These are phyloP conservation scores for Grammomys dolichurus DNA, from an alignment of 2,113 vertebrate species.

Conservation along the genomic window DNA sequence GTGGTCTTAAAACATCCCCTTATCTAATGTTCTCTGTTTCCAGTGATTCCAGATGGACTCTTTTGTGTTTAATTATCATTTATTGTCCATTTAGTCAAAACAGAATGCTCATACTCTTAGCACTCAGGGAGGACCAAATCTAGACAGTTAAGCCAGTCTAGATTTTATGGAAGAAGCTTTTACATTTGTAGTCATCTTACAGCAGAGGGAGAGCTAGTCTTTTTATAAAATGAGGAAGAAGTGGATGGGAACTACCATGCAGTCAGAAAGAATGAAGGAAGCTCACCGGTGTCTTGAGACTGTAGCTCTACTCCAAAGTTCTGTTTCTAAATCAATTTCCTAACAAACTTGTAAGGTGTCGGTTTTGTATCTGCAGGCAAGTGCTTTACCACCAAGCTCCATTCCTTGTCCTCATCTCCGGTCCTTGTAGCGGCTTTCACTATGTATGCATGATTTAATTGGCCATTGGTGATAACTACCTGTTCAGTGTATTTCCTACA, in stretches of 20 bases:
- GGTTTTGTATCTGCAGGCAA: not conserved
- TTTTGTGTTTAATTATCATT: not conserved
- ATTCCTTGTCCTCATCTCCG: not conserved
- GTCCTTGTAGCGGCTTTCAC: not conserved
- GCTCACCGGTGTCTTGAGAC: not conserved
- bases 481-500: not conserved
- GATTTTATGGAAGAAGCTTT: no score
- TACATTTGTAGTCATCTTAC: no score
- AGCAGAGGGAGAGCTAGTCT: not conserved
- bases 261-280: not conserved
- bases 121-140: no score
- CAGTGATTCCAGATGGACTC: not conserved
- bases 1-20: not conserved
- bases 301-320: not conserved
- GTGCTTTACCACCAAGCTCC: not conserved
- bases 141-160: not conserved
- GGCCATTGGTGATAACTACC: not conserved
- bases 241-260: not conserved
- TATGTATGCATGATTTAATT: not conserved
- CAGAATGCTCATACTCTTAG: not conserved
- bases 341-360: not conserved
- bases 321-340: not conserved
- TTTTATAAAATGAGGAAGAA: not conserved
- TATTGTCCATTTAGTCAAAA: not conserved
- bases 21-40: constrained; percentile 3